Conservation (phyloP, 2,113 vertebrate genomes). For the Budorcas taxicolor region DNA sequence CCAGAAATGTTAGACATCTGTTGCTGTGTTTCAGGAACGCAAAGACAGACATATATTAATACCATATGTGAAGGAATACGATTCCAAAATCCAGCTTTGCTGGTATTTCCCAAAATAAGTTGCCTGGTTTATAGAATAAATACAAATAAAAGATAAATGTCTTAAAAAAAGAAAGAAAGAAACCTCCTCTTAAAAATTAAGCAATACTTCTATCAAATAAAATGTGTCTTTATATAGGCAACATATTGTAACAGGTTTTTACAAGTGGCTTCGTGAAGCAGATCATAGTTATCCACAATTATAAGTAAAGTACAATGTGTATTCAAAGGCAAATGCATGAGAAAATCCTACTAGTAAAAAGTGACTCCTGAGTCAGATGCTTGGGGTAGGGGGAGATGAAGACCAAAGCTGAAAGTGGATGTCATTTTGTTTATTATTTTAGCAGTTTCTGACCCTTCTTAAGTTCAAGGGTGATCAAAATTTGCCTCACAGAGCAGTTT, state of each 20-base stretch:
- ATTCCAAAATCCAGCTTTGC: conserved; percentile 75
- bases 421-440: not conserved
- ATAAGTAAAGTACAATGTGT: not conserved
- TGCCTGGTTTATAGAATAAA: conserved; percentile 72
- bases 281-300: not conserved
- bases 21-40: conserved; percentile 75
- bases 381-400: not conserved
- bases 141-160: conserved; percentile 73
- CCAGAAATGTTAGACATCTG: conserved; percentile 81
- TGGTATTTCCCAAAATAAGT: conserved; percentile 76
- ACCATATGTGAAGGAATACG: conserved; percentile 74
- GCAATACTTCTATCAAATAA: conserved; percentile 50
- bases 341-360: conserved; percentile 26
- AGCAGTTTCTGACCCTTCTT: not conserved
- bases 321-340: not conserved
- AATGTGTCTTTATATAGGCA: conserved; percentile 4
- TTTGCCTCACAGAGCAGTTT: not conserved
- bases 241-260: not conserved
- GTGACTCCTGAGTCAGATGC: not conserved
- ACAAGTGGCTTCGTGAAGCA: conserved; percentile 9
- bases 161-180: not conserved
- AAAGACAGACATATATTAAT: conserved; percentile 77
- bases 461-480: not conserved
- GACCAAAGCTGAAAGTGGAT: not conserved
- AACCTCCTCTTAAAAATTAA: conserved; percentile 59